phyloP scores from a whole-genome alignment of 1,140 invertebrate genomes.

The Arion vulgaris region DNA sequence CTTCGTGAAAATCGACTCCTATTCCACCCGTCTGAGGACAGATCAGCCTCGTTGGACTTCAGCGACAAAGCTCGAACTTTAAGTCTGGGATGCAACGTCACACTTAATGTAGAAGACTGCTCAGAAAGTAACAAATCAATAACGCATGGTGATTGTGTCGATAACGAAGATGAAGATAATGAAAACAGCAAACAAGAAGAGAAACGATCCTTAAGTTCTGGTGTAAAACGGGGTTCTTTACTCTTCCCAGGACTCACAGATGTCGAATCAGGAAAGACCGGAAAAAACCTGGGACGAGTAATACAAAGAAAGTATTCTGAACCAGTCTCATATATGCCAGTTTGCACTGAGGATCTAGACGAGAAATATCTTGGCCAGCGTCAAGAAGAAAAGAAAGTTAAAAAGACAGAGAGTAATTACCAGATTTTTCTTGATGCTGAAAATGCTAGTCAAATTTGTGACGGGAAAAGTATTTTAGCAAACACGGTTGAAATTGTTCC shows the following conservation, averaged over 20 bases:
- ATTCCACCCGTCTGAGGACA: not conserved
- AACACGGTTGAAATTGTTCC: not conserved
- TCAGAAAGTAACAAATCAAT: not conserved
- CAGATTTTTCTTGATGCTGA: not conserved
- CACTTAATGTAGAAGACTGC: conserved; percentile 7
- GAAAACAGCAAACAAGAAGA: not conserved
- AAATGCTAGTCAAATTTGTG: not conserved
- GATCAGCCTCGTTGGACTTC: not conserved
- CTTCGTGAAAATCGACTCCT: not conserved
- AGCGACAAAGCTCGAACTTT: not conserved
- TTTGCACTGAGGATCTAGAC: conserved; percentile 24
- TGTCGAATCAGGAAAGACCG: not conserved
- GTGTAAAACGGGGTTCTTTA: conserved; percentile 14
- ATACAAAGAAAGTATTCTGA: conserved; percentile 16
- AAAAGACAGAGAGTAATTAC: not conserved
- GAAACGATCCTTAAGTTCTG: not conserved
- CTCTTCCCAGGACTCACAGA: not conserved
- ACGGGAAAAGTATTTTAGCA: not conserved
- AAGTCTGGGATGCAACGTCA: not conserved
- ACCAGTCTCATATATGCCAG: conserved; percentile 20
- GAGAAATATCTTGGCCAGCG: not conserved
- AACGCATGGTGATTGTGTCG: not conserved
- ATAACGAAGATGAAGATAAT: not conserved
- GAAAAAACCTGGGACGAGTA: not conserved
- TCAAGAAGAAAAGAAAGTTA: not conserved